Conservation (phyloP, 1,140 invertebrate genomes). For the Pseudomyrmex cubaensis region DNA sequence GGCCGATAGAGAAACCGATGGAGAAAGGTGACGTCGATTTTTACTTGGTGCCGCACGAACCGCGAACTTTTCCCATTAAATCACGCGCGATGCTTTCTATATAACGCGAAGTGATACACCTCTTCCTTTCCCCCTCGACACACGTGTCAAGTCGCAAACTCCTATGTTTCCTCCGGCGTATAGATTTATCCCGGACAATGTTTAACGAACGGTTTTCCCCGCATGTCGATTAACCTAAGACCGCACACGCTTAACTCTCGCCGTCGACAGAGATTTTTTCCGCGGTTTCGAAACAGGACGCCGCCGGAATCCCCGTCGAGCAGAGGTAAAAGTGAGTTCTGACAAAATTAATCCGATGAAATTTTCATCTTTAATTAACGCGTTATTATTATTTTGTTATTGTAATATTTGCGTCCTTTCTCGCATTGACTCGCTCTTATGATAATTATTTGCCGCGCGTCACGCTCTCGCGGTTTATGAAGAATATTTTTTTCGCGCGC, state of each 20-base stretch:
- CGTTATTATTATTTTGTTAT: neutral
- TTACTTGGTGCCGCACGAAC: constrained; percentile 40
- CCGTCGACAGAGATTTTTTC: neutral
- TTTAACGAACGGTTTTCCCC: constrained; percentile 31
- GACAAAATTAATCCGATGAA: too few species aligned
- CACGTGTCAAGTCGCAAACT: neutral
- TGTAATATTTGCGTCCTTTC: constrained; percentile 5
- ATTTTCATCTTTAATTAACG: constrained; percentile 11
- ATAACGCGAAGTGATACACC: neutral
- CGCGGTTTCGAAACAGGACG: neutral
- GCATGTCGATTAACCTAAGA: constrained; percentile 1
- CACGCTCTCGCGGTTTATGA: too few species aligned
- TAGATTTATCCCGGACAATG: constrained; percentile 19
- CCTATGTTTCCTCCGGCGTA: neutral
- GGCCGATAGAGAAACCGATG: constrained; percentile 22
- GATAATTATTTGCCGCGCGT: too few species aligned
- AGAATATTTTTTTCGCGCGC: neutral
- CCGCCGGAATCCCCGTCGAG: neutral
- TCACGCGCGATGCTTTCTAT: constrained; percentile 44
- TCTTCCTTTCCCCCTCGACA: neutral
- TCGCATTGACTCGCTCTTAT: too few species aligned
- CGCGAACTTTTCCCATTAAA: constrained; percentile 50
- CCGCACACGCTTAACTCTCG: constrained; percentile 2
- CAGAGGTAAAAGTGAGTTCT: neutral
- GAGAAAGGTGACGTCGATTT: constrained; percentile 50